phyloP scores from a whole-genome alignment of 92 coral and sea anemone genomes.

The Zoanthus sociatus region DNA sequence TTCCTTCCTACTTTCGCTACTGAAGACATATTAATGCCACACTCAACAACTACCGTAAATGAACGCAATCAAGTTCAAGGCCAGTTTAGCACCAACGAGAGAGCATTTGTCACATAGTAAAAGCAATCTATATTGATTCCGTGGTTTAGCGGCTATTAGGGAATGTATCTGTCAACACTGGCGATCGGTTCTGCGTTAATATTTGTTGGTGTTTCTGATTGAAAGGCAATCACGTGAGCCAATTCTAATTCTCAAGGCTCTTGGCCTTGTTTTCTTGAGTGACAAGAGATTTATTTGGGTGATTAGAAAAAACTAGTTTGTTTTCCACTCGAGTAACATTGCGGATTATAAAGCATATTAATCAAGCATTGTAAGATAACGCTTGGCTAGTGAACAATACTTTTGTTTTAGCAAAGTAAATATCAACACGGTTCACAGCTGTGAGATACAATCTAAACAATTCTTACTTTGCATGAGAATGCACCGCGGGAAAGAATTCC shows the following conservation, averaged over 20 bases:
- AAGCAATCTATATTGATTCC: slow-evolving; percentile 15
- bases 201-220: slow-evolving; percentile 36
- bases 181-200: not conserved
- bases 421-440: slow-evolving; percentile 32
- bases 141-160: slow-evolving; percentile 9
- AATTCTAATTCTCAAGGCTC: slow-evolving; percentile 14
- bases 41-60: not conserved
- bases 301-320: slow-evolving; percentile 17
- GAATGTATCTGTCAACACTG: slow-evolving; percentile 39
- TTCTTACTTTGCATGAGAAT: slow-evolving; percentile 38
- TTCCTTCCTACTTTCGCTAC: not conserved
- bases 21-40: not conserved
- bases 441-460: slow-evolving; percentile 49
- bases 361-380: slow-evolving; percentile 44
- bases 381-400: slow-evolving; percentile 1
- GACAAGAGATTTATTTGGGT: slow-evolving; percentile 42
- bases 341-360: slow-evolving; percentile 38
- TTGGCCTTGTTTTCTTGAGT: slow-evolving; percentile 38
- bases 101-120: slow-evolving; percentile 14
- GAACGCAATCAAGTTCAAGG: not conserved
- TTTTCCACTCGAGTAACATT: slow-evolving; percentile 36
- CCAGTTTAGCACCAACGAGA: slow-evolving; percentile 6
- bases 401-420: slow-evolving; percentile 50
- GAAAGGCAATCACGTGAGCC: slow-evolving; percentile 29
- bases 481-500: slow-evolving; percentile 50